Evolutionary conservation across 2,888 invertebrate genomes (phyloP).

Genomic region (Baccha elongata): DNA sequence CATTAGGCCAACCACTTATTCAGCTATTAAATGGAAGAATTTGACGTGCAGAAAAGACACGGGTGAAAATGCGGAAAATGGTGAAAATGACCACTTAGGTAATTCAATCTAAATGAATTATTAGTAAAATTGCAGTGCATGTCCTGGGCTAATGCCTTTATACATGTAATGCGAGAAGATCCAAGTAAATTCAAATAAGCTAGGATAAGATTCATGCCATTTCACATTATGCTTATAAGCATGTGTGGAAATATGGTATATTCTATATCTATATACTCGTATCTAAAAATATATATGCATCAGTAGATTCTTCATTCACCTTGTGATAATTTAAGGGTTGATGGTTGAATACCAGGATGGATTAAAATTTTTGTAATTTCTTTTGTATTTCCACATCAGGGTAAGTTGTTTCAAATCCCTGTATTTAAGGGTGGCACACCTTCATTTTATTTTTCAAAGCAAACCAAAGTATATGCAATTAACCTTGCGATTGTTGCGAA

Average conservation of each 20-base stretch:
- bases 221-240: conserved; percentile 36
- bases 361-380: conserved; percentile 66
- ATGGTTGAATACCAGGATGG: conserved; percentile 54
- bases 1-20: conserved; percentile 64
- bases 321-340: conserved; percentile 46
- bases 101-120: conserved; percentile 72
- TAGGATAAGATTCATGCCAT: conserved; percentile 17
- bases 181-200: conserved; percentile 61
- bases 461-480: conserved; percentile 54
- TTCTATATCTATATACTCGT: background rate
- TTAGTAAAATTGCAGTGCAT: conserved; percentile 44
- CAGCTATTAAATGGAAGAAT: conserved; percentile 62
- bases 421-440: conserved; percentile 52
- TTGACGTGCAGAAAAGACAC: conserved; percentile 59
- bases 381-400: conserved; percentile 46
- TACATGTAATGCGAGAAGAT: conserved; percentile 29
- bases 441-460: conserved; percentile 35
- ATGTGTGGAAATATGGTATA: conserved; percentile 31
- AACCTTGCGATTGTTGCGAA: conserved; percentile 69
- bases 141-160: background rate
- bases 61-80: conserved; percentile 63
- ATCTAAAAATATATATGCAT: conserved; percentile 30
- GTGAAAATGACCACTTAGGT: conserved; percentile 69
- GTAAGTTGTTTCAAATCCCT: conserved; percentile 3
- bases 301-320: conserved; percentile 49